Evolutionary conservation across 1,140 invertebrate genomes (phyloP).

Genomic region (Hyles vespertilio): DNA sequence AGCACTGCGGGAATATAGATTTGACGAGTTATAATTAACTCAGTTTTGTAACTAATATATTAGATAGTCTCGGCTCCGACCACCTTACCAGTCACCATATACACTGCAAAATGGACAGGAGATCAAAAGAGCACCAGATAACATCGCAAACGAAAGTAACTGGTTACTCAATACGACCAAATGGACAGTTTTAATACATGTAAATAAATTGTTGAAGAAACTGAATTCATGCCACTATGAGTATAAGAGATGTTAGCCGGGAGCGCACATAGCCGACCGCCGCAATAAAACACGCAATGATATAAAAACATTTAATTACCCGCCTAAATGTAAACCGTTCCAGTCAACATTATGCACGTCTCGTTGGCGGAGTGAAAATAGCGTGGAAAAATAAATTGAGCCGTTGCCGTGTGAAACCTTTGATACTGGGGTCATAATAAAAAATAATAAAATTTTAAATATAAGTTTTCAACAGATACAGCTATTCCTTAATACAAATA

Average conservation of each 20-base stretch:
- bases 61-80: too few relatives aligned
- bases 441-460: too few relatives aligned
- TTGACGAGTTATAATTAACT: too few relatives aligned
- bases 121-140: too few relatives aligned
- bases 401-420: slow-evolving; percentile 12
- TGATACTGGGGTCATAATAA: neutral
- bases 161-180: too few relatives aligned
- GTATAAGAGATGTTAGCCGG: slow-evolving; percentile 18
- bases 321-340: slow-evolving; percentile 49
- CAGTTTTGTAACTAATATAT: too few relatives aligned
- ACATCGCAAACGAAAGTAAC: too few relatives aligned
- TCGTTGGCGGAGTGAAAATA: slow-evolving; percentile 48
- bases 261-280: slow-evolving; percentile 31
- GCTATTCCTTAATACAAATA: too few relatives aligned
- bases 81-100: too few relatives aligned
- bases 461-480: too few relatives aligned
- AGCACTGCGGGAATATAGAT: too few relatives aligned
- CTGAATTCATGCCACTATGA: slow-evolving; percentile 9
- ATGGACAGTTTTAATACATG: neutral
- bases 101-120: too few relatives aligned
- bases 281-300: slow-evolving; percentile 53
- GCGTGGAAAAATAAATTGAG: slow-evolving; percentile 36
- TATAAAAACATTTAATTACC: slow-evolving; percentile 63
- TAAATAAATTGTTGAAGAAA: neutral
- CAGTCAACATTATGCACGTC: slow-evolving; percentile 54